Evolutionary conservation across 2,797 vertebrate species (phyloP).

Genomic region (Diplodus puntazzo): DNA sequence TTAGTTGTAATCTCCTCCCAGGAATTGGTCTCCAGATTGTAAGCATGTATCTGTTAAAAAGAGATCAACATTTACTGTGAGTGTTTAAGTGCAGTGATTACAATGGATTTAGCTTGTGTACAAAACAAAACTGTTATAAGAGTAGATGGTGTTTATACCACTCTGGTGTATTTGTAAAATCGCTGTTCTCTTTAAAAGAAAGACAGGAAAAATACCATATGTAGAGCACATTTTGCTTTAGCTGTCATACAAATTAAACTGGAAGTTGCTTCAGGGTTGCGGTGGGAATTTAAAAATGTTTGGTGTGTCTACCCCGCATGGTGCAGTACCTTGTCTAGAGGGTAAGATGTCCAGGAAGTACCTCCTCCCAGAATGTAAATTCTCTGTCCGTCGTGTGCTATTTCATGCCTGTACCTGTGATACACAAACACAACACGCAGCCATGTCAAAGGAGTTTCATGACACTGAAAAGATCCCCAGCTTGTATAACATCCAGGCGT

Average conservation of each 20-base stretch:
- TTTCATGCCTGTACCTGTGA: constrained; percentile 97
- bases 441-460: neutral
- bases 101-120: constrained; percentile 13
- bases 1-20: constrained; percentile 98
- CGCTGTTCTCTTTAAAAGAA: neutral
- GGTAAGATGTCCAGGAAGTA: constrained; percentile 98
- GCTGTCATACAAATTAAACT: neutral
- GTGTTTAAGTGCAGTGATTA: neutral
- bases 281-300: neutral
- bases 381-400: constrained; percentile 95
- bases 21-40: constrained; percentile 98
- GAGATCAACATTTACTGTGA: neutral
- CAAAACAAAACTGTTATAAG: neutral
- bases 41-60: constrained; percentile 92
- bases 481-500: neutral
- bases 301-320: neutral
- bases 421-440: neutral
- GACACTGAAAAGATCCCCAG: neutral
- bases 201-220: neutral
- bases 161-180: neutral
- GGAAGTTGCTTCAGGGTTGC: neutral
- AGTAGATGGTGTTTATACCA: no score
- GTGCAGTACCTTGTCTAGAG: constrained; percentile 93
- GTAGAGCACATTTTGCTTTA: neutral
- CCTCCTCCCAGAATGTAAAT: constrained; percentile 98